These are phyloP conservation scores for Istiophorus platypterus DNA, from an alignment of 2,113 vertebrate genomes.

Conservation along the genomic window DNA sequence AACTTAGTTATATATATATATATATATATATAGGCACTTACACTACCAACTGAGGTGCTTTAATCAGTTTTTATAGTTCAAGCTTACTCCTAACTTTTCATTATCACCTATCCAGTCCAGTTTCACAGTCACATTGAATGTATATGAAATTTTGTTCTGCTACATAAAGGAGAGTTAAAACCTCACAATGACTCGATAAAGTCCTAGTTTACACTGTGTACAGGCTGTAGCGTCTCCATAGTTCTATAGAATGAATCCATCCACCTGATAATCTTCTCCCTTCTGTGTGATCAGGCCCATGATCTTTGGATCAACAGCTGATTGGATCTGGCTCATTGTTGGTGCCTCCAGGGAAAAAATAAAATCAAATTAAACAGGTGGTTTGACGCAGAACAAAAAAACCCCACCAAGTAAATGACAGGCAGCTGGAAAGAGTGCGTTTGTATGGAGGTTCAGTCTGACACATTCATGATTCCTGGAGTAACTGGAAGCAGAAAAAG, in stretches of 20 bases:
- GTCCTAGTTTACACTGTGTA: not conserved
- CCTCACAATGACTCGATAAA: not conserved
- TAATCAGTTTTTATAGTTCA: no score
- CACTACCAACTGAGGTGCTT: no score
- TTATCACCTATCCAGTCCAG: not conserved
- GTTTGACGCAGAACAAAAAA: not conserved
- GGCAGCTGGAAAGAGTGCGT: conserved; percentile 23
- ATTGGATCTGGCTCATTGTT: conserved; percentile 21
- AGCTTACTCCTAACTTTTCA: no score
- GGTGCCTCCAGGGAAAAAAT: not conserved
- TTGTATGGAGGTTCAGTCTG: not conserved
- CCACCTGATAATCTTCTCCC: no score
- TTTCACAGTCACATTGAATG: no score
- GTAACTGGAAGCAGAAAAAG: no score
- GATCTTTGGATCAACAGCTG: conserved; percentile 14
- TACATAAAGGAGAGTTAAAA: not conserved
- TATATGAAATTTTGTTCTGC: no score
- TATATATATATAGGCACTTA: no score
- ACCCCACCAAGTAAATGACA: not conserved
- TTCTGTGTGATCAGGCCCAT: not conserved
- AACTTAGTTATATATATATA: no score
- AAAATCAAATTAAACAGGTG: conserved; percentile 14
- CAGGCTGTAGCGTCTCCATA: not conserved
- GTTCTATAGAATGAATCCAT: no score
- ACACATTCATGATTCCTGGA: not conserved